Base-by-base conservation (phyloP, 2,888 invertebrate genomes). In the Eilema griseolum region DNA sequence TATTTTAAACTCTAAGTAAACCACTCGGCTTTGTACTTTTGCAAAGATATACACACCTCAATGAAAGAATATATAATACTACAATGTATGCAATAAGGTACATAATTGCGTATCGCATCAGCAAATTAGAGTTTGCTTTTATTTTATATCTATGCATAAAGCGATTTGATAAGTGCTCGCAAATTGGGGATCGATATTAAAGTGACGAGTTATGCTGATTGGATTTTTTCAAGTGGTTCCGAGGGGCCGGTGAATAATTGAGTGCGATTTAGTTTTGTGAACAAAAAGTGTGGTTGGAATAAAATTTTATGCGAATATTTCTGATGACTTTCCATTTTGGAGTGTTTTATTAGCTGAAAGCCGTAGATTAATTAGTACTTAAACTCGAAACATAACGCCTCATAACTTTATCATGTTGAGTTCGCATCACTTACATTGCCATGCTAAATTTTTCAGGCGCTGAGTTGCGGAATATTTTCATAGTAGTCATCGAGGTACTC, bases 1-100 rank as follows among this genome's bases (percentile, higher is more conserved):
- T 95, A 95, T 95, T 95, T 95, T 95, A 95, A 95, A 93, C 89
- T 93, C 91, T 89, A 93, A 94, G 94, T 92, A 94, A 94, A 94
- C 92, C 94, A 91, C 93, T 93, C 90, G 87, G 89, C 90, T 92
- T 91, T 89, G 90, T 90, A 87, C 86, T 89, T 84, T 84, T 83
- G 85, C 90, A 88, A 91, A 86, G 88, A 89, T 88, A 88, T 86
- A 84, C 86, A 86, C 84, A 86, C 84, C 80, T 81, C 88, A 91
- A 90, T 90, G 87, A 90, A 88, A 89, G 85, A 88, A 89, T 89
- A 87, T 76, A 84, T 84, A 82, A 86, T 88, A 86, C 85, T 91
- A 87, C 86, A 86, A 56, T 78, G 71, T 79, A 73, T 72, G 83
- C 60, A 81, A 79, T 92, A 94, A 87, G 89, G 90, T 87, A 85